Evolutionary conservation across 2,888 invertebrate genomes (phyloP), one percentile per base, ranked within the genome.

Genomic region (Lepidonotus clava): DNA sequence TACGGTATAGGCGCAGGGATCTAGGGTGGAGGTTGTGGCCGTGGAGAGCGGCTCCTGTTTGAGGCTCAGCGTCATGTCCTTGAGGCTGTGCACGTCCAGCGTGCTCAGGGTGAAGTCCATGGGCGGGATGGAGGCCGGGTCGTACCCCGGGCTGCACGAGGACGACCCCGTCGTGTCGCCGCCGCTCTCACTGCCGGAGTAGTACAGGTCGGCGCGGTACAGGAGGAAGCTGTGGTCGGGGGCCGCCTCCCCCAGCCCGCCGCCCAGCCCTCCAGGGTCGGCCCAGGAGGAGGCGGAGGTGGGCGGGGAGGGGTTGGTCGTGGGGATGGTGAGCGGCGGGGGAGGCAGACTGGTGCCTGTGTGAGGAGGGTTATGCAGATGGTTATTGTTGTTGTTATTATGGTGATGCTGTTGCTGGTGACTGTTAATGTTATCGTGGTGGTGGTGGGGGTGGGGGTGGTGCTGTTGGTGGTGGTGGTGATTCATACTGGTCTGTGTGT

Each of bases 31-130:
- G n/a, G n/a, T n/a, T n/a, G n/a, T n/a, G n/a, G n/a, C n/a, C n/a
- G n/a, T n/a, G n/a, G n/a, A n/a, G n/a, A n/a, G n/a, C 1, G 6
- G 34, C 71, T 71, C 71, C 71, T 71, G 71, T 71, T 71, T 71
- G 5, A 71, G 14, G 38, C 24, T 34, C 18, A 36, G 71, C 14
- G 71, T 71, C 36, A 71, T 14, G 71, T 71, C 71, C 24, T 18
- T 28, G 2, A 18, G 28, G 24, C 24, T 18, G 18, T n/a, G 8
- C 8, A n/a, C 56, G 38, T 34, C 76, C 28, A 34, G 38, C 4
- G 21, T 36, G 38, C 1, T 11, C 38, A 76, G 76, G 8, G 28
- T 6, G 1, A 18, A 24, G 80, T 80, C 71, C 71, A 71, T 41
- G 28, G 28, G 51, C 0, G 5, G 28, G 0, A 24, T 18, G 5